These are phyloP conservation scores for Bradypus variegatus DNA, from an alignment of 2,797 vertebrate genomes.

Conservation along the genomic window DNA sequence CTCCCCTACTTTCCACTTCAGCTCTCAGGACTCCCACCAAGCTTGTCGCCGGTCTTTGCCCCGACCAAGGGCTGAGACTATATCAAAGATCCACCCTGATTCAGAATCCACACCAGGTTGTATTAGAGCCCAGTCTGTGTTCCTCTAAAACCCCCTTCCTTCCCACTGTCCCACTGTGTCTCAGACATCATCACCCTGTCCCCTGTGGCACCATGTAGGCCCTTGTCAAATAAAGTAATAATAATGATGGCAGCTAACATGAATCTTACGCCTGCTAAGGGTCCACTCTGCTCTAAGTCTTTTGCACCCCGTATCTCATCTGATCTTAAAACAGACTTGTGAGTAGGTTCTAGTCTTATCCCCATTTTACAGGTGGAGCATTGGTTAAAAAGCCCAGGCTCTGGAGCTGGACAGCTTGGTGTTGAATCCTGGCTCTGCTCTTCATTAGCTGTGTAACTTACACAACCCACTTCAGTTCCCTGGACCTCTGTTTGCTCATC, in stretches of 20 bases:
- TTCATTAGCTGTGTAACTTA: neutral
- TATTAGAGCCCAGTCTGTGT: neutral
- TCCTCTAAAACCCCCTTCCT: neutral
- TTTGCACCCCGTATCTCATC: neutral
- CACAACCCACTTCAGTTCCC: neutral
- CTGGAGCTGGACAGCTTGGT: neutral
- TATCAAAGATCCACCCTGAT: neutral
- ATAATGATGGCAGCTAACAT: neutral
- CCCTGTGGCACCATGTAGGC: neutral
- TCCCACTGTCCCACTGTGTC: neutral
- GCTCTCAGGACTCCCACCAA: neutral
- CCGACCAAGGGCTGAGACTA: neutral
- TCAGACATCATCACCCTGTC: no score
- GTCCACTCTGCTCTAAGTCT: neutral
- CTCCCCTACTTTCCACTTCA: accelerated
- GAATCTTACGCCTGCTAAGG: neutral
- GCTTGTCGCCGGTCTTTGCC: neutral
- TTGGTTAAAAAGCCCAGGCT: neutral
- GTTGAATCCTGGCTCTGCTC: neutral
- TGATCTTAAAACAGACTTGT: neutral
- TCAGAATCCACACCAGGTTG: neutral
- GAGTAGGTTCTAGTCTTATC: neutral
- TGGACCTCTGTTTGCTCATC: slow-evolving; percentile 8
- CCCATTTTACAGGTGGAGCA: slow-evolving; percentile 7
- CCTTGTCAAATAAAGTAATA: neutral